Evolutionary conservation across 2,797 vertebrate species (phyloP).

Genomic region (Nyctibius grandis): DNA sequence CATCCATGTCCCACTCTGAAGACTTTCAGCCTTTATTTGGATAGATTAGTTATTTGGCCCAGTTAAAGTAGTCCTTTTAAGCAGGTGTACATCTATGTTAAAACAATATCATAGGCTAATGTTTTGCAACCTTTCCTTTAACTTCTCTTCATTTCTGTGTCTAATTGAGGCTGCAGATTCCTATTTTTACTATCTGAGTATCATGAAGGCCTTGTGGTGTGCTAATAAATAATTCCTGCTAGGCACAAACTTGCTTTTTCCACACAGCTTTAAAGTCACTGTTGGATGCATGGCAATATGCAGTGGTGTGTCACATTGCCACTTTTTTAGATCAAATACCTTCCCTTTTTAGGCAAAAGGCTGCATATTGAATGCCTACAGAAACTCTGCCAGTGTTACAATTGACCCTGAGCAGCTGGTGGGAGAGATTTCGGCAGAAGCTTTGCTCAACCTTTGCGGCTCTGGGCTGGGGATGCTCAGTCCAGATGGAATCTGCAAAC

Average conservation of each 20-base stretch:
- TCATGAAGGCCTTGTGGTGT: not conserved
- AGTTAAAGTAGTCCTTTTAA: not conserved
- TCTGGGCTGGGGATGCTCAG: conserved; percentile 4
- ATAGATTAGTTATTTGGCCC: not conserved
- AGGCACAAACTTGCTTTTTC: not conserved
- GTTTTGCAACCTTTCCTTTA: not conserved
- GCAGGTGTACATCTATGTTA: not conserved
- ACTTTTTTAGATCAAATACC: not conserved
- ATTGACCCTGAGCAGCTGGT: conserved; percentile 46
- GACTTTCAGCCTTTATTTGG: not conserved
- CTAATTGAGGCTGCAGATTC: not conserved
- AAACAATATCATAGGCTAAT: not conserved
- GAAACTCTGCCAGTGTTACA: not conserved
- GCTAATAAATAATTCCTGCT: not conserved
- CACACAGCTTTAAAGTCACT: not conserved
- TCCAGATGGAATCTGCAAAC: conserved; percentile 39
- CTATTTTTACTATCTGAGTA: not conserved
- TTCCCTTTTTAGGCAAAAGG: not conserved
- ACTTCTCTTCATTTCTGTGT: not conserved
- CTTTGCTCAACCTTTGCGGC: not conserved
- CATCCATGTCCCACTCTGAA: not conserved
- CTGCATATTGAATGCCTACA: not conserved
- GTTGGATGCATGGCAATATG: not conserved
- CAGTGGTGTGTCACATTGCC: not conserved
- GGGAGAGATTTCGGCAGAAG: not conserved